Percentiles rank a stretch among this genome's conserved stretches.
Conservation (phyloP, 2,113 vertebrate species). For the Artemisiospiza belli region DNA sequence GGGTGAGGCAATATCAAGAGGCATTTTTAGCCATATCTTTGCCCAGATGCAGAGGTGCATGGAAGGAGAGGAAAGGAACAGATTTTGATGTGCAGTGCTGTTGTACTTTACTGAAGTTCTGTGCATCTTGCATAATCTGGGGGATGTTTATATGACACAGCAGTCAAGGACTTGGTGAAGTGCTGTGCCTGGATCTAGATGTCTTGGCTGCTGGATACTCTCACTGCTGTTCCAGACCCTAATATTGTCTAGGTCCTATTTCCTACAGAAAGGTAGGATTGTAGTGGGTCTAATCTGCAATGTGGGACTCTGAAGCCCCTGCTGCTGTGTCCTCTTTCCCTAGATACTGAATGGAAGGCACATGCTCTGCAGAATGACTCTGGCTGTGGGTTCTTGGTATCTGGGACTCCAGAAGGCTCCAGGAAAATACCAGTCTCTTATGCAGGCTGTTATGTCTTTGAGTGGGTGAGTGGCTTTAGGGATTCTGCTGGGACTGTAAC, state of each 20-base stretch:
- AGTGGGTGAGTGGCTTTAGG: constrained; percentile 30
- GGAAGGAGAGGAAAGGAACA: background rate
- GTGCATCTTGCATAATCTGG: background rate
- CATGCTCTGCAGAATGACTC: constrained; percentile 51
- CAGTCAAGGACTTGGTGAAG: background rate
- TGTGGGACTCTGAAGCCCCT: background rate
- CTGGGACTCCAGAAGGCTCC: background rate
- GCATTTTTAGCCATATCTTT: background rate
- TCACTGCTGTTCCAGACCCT: background rate
- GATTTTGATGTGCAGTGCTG: background rate
- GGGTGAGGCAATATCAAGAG: background rate
- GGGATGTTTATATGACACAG: background rate
- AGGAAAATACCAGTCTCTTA: constrained; percentile 6
- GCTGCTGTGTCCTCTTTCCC: background rate
- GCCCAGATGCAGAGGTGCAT: no score
- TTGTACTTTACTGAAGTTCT: background rate
- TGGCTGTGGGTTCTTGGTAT: constrained; percentile 24
- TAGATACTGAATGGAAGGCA: constrained; percentile 26
- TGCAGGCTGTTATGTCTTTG: constrained; percentile 49
- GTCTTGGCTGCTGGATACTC: background rate
- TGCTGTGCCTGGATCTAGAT: background rate
- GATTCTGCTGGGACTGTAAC: background rate
- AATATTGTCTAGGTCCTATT: background rate
- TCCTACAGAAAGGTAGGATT: background rate
- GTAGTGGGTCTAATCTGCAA: accelerated